Evolutionary conservation across 1,140 invertebrate genomes (phyloP), one percentile per base, ranked within the genome.

Genomic region (Yoshiicerus persimilis): DNA sequence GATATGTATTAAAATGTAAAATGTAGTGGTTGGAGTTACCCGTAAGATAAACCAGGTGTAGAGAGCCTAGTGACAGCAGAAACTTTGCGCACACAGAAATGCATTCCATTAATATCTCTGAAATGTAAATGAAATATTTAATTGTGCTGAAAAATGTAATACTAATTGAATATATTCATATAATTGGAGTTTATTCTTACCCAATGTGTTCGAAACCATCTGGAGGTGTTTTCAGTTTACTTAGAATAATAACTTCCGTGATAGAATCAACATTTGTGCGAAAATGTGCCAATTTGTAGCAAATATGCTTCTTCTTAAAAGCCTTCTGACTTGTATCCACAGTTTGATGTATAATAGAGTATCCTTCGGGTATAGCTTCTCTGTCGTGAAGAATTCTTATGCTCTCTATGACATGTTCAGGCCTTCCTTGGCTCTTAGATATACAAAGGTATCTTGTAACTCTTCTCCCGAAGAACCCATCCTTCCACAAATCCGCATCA

Each of bases 401-500:
- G 56, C 92, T 91, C 34, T 93, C 91, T 34, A 93, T 89, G 11
- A 93, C 92, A 91, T 93, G 92, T 27, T 92, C 91, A 39, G 91
- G 91, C 89, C 92, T 89, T n/a, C 92, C 92, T 88, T 92, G 92
- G 27, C 90, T 91, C 88, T 92, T 92, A n/a, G 91, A 92, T 32
- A 93, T 90, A 91, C 93, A 94, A n/a, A 94, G 86, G 88, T 93
- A 94, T 25, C 93, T 89, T 47, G 92, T 93, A 9, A 93, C 91
- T 66, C 92, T 90, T 66, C 92, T 89, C 20, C 91, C 91, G 91
- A 93, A 94, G 66, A 93, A 91, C 8, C 93, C 92, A 92, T 94
- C 93, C 89, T 92, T 92, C 93, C 93, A 94, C 16, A 94, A 90
- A 90, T 92, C 91, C 34, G 93, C 93, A 90, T 94, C 93, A 77